Percentiles rank a stretch among this genome's conserved stretches.
phyloP scores from a whole-genome alignment of 2,797 vertebrate species.

The Ptychobarbus kaznakovi region DNA sequence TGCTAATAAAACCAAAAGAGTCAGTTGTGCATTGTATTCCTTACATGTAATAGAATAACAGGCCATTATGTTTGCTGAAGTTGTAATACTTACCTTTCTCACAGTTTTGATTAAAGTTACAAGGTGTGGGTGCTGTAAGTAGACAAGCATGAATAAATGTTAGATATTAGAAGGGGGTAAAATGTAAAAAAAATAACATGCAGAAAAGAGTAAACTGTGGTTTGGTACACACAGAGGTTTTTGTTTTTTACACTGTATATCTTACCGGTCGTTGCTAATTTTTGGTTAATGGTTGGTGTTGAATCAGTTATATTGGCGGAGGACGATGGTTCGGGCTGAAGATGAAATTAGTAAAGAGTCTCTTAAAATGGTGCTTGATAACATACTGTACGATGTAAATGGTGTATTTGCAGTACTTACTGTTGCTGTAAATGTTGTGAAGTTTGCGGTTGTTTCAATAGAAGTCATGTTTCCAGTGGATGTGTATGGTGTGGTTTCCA shows the following conservation, averaged over 20 bases:
- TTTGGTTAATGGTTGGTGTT: background rate
- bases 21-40: background rate
- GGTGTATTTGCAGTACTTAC: constrained; percentile 9
- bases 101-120: constrained; percentile 46
- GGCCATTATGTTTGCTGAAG: background rate
- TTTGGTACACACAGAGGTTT: background rate
- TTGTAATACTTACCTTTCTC: constrained; percentile 45
- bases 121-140: background rate
- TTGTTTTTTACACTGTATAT: background rate
- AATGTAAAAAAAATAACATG: background rate
- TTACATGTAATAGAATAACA: background rate
- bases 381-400: background rate
- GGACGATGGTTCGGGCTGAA: background rate
- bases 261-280: background rate
- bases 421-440: background rate
- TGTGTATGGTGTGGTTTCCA: background rate
- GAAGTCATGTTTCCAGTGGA: background rate
- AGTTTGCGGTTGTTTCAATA: background rate
- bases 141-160: background rate
- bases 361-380: background rate
- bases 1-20: constrained; percentile 14
- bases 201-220: background rate
- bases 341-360: background rate
- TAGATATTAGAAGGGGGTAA: background rate
- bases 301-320: background rate